Percentiles rank a stretch among this genome's conserved stretches.
Conservation (phyloP, 2,888 invertebrate genomes). For the Cephus pulcher region DNA sequence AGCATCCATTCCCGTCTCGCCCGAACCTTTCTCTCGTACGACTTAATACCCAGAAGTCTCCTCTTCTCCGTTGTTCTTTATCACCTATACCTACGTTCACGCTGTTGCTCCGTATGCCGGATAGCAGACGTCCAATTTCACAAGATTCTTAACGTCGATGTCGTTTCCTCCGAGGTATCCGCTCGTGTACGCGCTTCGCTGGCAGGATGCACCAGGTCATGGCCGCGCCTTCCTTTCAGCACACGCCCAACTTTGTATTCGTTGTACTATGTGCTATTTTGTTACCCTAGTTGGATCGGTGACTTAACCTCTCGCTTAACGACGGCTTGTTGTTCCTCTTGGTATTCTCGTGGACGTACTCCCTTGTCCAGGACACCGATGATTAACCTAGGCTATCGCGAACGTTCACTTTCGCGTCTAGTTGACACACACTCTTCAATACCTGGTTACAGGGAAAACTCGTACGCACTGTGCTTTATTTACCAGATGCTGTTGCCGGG, state of each 20-base stretch:
- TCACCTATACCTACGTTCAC: neutral
- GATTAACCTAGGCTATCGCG: neutral
- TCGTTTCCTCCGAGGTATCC: neutral
- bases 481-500: neutral
- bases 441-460: neutral
- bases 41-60: neutral
- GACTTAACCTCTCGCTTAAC: neutral
- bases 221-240: conserved; percentile 9
- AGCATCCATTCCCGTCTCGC: neutral
- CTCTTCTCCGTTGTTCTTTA: neutral
- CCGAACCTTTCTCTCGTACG: neutral
- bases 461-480: neutral
- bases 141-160: neutral
- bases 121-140: neutral
- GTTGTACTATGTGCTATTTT: neutral
- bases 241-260: neutral
- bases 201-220: conserved; percentile 20
- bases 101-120: neutral
- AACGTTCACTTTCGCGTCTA: neutral
- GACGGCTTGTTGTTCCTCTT: neutral
- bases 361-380: neutral
- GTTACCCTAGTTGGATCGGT: neutral
- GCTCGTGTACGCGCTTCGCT: neutral
- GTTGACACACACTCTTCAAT: neutral
- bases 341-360: neutral